phyloP scores from a whole-genome alignment of 2,113 vertebrate genomes.

The Ibidorhyncha struthersii region DNA sequence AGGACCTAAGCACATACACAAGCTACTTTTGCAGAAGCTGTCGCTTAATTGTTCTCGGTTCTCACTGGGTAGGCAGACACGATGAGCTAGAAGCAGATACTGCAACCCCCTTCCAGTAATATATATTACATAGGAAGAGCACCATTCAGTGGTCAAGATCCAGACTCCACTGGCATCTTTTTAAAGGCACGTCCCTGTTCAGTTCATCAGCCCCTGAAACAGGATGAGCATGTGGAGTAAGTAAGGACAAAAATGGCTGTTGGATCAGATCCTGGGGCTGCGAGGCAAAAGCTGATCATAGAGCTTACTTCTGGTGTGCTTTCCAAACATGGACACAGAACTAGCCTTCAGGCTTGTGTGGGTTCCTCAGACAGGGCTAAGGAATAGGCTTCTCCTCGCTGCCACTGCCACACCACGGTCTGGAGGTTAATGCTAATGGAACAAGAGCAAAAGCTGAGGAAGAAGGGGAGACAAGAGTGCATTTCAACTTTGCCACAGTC shows the following conservation, averaged over 20 bases:
- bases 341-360: neutral
- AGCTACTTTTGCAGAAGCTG: neutral
- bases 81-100: neutral
- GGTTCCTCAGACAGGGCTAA: neutral
- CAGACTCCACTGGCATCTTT: neutral
- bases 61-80: neutral
- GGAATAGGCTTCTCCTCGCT: neutral
- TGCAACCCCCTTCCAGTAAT: neutral
- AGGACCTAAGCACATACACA: neutral
- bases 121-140: neutral
- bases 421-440: neutral
- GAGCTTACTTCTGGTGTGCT: neutral
- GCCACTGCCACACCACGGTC: neutral
- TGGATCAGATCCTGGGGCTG: neutral
- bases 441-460: neutral
- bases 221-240: neutral
- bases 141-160: neutral
- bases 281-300: neutral
- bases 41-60: neutral
- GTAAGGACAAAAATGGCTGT: fast-evolving
- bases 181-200: neutral
- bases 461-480: neutral
- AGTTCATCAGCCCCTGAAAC: neutral
- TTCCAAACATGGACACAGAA: neutral
- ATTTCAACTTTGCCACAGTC: neutral